Conservation (phyloP, 2,113 vertebrate genomes). For the Tretioscincus oriximinensis region DNA sequence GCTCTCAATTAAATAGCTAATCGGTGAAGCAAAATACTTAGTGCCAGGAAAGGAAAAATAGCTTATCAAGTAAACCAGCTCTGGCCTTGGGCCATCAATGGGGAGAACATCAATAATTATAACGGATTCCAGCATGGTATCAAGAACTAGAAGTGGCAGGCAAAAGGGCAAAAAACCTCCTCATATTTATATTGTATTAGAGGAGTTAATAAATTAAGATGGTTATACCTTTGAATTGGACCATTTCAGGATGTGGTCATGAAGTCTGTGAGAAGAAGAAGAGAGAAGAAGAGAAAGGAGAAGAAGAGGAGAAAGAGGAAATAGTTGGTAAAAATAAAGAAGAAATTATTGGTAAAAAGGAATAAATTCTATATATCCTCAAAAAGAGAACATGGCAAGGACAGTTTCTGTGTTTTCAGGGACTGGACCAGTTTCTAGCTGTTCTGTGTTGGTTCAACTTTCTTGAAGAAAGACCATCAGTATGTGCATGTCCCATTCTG, state of each 20-base stretch:
- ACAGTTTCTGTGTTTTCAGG: no score
- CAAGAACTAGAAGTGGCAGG: neutral
- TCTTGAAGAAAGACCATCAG: no score
- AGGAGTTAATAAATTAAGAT: neutral
- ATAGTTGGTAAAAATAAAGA: no score
- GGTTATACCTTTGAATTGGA: neutral
- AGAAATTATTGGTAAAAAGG: no score
- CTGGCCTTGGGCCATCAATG: slow-evolving; percentile 28
- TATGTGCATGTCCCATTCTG: no score
- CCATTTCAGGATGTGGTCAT: neutral
- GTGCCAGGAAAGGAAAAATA: slow-evolving; percentile 38
- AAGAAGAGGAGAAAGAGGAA: no score
- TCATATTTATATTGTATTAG: neutral
- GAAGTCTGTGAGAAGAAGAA: neutral
- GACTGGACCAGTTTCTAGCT: no score
- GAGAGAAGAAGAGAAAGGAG: no score
- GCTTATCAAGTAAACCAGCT: slow-evolving; percentile 51
- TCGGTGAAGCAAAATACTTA: slow-evolving; percentile 52
- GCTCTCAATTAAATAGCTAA: slow-evolving; percentile 60
- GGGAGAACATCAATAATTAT: slow-evolving; percentile 20
- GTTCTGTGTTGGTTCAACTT: no score
- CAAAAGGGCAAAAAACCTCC: neutral
- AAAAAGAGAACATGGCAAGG: neutral
- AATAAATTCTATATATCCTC: neutral
- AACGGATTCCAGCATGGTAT: slow-evolving; percentile 15